Base-by-base conservation (phyloP, 2,113 vertebrate genomes). In the Cinclus cinclus region DNA sequence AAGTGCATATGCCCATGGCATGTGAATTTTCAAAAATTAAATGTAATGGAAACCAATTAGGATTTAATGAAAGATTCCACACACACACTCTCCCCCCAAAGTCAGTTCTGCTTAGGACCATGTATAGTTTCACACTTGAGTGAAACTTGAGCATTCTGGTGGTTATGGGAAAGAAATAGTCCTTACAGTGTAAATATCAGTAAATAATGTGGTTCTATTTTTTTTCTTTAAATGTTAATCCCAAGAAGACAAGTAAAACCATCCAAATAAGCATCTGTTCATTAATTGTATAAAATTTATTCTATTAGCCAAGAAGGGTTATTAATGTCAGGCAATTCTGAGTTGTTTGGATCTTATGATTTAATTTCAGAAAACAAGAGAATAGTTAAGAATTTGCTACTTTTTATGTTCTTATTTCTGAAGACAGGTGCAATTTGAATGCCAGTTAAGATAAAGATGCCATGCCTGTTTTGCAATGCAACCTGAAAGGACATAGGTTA, bases 41-140 rank as follows among this genome's bases (percentile, higher is more conserved):
- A 58, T 23, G 6, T 37, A 56, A 35, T n/a, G 14, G 23, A 58
- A 92, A 31, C 4, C 22, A 50, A 22, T 42, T 52, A 44, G 19
- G 10, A 87, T 67, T 90, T 67, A 68, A 59, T 31, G 18, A 59
- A 68, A 25, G 4, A 31, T 60, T 88, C 6, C 16, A 20, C 4
- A 15, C 23, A 67, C 11, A 21, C 7, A 2, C n/a, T n/a, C 3
- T 4, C 3, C 6, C 11, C 8, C 3, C 10, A 13, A 67, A 70
- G 7, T 63, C 31, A 30, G 14, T 49, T 87, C 39, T 83, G 15
- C 71, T 68, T 83, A 71, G 27, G 37, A n/a, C 46, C 0, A 0
- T 55, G 6, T 20, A 13, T 75, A 18, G 20, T 55, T 84, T 52
- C n/a, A 71, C 30, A 58, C 17, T 55, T 63, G 9, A 9, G 14